Percentiles rank a stretch among this genome's conserved stretches.
These are phyloP conservation scores for Allygus modestus DNA, from an alignment of 2,888 invertebrate genomes.

Conservation along the genomic window DNA sequence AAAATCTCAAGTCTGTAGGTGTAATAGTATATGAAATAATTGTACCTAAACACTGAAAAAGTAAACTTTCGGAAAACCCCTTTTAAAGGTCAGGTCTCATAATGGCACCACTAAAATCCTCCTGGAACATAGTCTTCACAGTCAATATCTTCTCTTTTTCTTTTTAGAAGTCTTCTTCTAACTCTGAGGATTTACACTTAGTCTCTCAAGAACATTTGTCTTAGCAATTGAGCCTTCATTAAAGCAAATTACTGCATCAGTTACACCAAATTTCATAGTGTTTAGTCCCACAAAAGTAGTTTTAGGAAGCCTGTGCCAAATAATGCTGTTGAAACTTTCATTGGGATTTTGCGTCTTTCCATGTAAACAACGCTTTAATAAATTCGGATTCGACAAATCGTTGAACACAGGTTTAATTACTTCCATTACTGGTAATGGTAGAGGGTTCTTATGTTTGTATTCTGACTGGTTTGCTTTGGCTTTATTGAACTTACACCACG, in stretches of 20 bases:
- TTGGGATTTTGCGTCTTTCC: constrained; percentile 21
- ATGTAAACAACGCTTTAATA: too few species aligned
- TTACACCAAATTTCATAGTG: constrained; percentile 16
- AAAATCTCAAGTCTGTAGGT: too few species aligned
- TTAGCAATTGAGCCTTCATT: too few species aligned
- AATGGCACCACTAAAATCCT: too few species aligned
- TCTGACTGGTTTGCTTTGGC: neutral
- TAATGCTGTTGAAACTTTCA: constrained; percentile 15
- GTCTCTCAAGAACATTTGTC: neutral
- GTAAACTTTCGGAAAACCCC: too few species aligned
- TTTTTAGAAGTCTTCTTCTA: constrained; percentile 12
- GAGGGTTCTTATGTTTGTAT: constrained; percentile 4
- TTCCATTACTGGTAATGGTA: neutral
- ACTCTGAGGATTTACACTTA: neutral
- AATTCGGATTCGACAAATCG: too few species aligned
- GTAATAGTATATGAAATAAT: too few species aligned
- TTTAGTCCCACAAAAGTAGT: too few species aligned
- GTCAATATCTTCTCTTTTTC: neutral
- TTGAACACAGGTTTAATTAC: neutral
- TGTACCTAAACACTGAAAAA: too few species aligned
- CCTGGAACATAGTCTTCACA: too few species aligned
- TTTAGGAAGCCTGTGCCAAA: neutral
- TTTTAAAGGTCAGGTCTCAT: too few species aligned
- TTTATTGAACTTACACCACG: constrained; percentile 5
- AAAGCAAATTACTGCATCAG: neutral